Evolutionary conservation across 2,888 invertebrate species (phyloP), one percentile per base, ranked within the genome.

Genomic region (Andrena bucephala): DNA sequence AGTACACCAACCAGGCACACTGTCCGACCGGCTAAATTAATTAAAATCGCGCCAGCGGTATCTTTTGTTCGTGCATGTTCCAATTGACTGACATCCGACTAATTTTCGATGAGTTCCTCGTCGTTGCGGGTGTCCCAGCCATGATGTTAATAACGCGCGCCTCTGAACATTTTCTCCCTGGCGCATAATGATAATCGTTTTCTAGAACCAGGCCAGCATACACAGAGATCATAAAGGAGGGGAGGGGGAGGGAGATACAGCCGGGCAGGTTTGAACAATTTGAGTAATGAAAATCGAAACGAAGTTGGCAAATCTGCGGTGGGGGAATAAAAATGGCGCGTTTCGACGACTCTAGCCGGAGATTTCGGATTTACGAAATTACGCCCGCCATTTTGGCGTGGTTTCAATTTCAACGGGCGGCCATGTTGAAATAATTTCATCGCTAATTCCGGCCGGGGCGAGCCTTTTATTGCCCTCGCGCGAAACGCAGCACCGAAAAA

Each of bases 81-180:
- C 70, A 63, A 76, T 70, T 31, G 54, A 76, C 76, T 63, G 70
- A 70, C 70, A 29, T 63, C 36, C 67, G n/a, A 77, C 60, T 76
- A 77, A 77, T 77, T 78, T 76, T 76, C 78, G 52, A 78, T 68
- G 66, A 68, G 68, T 78, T 76, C 67, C 76, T 67, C 50, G 27
- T 27, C 27, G 42, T 54, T 31, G 63, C 48, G 63, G 42, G 62
- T 36, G 62, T 68, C 27, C 42, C 77, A n/a, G 8, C 2, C 7
- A 10, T 13, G 24, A 63, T 31, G 70, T 76, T 70, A 70, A 76
- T 70, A 70, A 76, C 57, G 76, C 70, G 54, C 31, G 70, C 54
- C 16, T 57, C 54, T 27, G 48, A 70, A 63, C 70, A 63, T 70
- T 70, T 57, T 54, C 71, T n/a, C 10, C 20, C 7, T 42, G 2